phyloP scores from a whole-genome alignment of 2,797 vertebrate genomes.

The Nyctalus aviator region DNA sequence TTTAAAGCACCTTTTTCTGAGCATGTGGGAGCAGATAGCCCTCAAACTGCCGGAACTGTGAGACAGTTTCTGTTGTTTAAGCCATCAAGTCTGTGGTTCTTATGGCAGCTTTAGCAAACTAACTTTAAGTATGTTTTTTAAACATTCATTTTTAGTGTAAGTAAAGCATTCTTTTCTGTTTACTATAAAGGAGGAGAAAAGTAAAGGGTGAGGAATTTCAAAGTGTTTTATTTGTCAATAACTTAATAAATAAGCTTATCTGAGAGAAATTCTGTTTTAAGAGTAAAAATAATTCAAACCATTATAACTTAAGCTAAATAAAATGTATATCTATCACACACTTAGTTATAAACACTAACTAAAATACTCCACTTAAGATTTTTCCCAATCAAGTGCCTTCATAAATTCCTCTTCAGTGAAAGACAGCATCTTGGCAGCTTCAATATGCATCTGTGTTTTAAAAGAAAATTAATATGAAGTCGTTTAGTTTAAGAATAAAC shows the following conservation, averaged over 20 bases:
- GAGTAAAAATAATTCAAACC: not conserved
- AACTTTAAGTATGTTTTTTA: not conserved
- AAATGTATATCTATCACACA: not conserved
- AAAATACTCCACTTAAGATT: constrained; percentile 70
- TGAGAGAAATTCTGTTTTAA: no score
- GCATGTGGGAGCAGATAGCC: not conserved
- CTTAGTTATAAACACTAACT: not conserved
- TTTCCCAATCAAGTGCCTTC: constrained; percentile 96
- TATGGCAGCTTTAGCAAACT: not conserved
- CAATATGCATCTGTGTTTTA: constrained; percentile 95
- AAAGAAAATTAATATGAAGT: not conserved
- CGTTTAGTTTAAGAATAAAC: not conserved
- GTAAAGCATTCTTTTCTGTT: not conserved
- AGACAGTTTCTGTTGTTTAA: not conserved
- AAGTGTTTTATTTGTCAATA: not conserved
- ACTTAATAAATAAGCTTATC: not conserved
- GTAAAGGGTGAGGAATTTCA: constrained; percentile 16
- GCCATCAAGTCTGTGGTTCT: not conserved
- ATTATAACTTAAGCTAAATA: not conserved
- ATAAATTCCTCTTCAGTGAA: constrained; percentile 98
- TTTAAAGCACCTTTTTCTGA: constrained; percentile 32
- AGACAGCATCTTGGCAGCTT: constrained; percentile 97
- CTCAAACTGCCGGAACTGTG: not conserved
- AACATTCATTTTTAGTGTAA: not conserved
- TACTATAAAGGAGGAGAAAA: not conserved